Percentiles rank a stretch among this genome's conserved stretches.
phyloP scores from a whole-genome alignment of 1,140 invertebrate species.

The Ectropis grisescens region DNA sequence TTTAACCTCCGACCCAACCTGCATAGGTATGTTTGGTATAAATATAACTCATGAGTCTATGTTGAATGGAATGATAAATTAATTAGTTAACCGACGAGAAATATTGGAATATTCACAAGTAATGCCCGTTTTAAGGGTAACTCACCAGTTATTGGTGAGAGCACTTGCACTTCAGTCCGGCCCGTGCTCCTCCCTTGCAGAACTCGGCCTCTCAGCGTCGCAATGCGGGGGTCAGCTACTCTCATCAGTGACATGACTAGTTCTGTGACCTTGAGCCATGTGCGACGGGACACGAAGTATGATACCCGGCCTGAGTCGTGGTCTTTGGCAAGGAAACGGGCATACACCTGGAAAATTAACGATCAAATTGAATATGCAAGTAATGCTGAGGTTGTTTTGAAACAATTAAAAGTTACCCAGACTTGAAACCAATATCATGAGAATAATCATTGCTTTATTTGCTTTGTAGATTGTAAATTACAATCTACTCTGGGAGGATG shows the following conservation, averaged over 20 bases:
- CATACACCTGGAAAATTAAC: constrained; percentile 76
- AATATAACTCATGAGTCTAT: too few relatives aligned
- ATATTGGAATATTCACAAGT: neutral
- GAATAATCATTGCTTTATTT: too few relatives aligned
- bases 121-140: neutral
- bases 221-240: constrained; percentile 90
- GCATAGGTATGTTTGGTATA: too few relatives aligned
- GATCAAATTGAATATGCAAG: too few relatives aligned
- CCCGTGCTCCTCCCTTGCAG: constrained; percentile 91
- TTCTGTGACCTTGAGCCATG: constrained; percentile 91
- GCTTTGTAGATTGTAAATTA: too few relatives aligned
- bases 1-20: too few relatives aligned
- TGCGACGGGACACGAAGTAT: constrained; percentile 90
- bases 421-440: too few relatives aligned
- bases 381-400: too few relatives aligned
- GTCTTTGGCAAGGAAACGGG: constrained; percentile 90
- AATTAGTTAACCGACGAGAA: neutral
- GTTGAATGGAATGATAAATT: neutral
- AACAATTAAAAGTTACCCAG: too few relatives aligned
- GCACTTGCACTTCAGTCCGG: constrained; percentile 91
- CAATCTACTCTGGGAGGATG: too few relatives aligned
- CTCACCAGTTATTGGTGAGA: constrained; percentile 86
- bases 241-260: constrained; percentile 86
- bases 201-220: constrained; percentile 83
- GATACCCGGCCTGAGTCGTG: constrained; percentile 92